A percentile compares a stretch with the other conserved stretches of the same genome.
These are phyloP conservation scores for Sphyrna mokarran DNA, from an alignment of 2,113 vertebrate genomes.

Conservation along the genomic window DNA sequence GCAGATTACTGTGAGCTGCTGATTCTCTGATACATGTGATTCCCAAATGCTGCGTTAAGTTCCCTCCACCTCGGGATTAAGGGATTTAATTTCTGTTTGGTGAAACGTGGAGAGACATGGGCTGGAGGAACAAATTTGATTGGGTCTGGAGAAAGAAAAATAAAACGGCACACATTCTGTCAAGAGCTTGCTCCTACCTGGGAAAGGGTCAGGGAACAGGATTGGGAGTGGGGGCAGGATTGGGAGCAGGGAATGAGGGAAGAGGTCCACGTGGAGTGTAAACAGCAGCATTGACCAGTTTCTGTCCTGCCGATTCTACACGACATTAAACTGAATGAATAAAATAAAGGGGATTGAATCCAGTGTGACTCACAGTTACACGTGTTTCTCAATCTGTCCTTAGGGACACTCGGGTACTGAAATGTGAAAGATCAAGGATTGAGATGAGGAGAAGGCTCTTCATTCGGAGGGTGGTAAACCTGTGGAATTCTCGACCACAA, in stretches of 20 bases:
- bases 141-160: background rate
- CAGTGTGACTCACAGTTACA: background rate
- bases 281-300: background rate
- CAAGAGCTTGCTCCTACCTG: background rate
- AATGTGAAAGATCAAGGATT: background rate
- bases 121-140: conserved; percentile 18
- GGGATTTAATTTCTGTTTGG: conserved; percentile 61
- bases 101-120: conserved; percentile 55
- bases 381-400: background rate
- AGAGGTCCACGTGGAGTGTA: no score
- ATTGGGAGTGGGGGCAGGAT: background rate
- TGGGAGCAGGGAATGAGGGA: background rate
- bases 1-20: conserved; percentile 54
- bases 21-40: conserved; percentile 52
- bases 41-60: conserved; percentile 49
- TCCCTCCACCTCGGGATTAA: conserved; percentile 54
- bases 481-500: no score
- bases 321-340: background rate
- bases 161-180: background rate
- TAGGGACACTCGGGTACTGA: background rate
- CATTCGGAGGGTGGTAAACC: no score
- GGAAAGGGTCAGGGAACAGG: background rate
- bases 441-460: no score
- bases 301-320: background rate
- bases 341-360: background rate